Percentiles rank a stretch among this genome's conserved stretches.
These are phyloP conservation scores for Montipora capitata DNA, from an alignment of 92 coral and sea anemone genomes.

Conservation along the genomic window DNA sequence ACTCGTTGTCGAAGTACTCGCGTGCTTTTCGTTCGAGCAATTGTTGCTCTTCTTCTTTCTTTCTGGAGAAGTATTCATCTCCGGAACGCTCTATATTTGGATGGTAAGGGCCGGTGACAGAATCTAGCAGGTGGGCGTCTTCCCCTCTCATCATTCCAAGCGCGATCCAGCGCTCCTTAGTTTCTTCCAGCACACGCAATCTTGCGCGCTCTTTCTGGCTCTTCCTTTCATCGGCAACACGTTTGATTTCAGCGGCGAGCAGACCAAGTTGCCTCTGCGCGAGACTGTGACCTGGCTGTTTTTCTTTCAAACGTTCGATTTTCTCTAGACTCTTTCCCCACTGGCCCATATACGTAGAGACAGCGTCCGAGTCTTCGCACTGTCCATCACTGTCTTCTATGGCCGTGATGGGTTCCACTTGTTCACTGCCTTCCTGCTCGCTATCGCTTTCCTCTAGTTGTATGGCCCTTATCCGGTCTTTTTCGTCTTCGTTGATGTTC, in stretches of 20 bases:
- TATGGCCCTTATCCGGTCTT: too few relatives aligned
- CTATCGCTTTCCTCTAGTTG: too few relatives aligned
- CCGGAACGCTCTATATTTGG: not conserved
- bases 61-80: not conserved
- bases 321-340: not conserved
- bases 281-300: constrained; percentile 2
- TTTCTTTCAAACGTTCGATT: not conserved
- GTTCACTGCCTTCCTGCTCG: too few relatives aligned
- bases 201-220: not conserved
- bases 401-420: too few relatives aligned
- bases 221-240: not conserved
- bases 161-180: not conserved
- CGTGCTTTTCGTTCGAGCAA: not conserved
- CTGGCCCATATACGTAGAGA: not conserved
- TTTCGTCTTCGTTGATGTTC: too few relatives aligned
- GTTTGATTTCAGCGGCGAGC: not conserved
- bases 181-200: not conserved
- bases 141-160: not conserved
- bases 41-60: not conserved
- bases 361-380: too few relatives aligned
- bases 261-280: not conserved
- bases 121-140: constrained; percentile 1
- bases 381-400: too few relatives aligned
- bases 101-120: not conserved
- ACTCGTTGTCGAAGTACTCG: not conserved